These are phyloP conservation scores for Oscheius myriophilus DNA, from an alignment of 2,888 invertebrate species.

Conservation along the genomic window DNA sequence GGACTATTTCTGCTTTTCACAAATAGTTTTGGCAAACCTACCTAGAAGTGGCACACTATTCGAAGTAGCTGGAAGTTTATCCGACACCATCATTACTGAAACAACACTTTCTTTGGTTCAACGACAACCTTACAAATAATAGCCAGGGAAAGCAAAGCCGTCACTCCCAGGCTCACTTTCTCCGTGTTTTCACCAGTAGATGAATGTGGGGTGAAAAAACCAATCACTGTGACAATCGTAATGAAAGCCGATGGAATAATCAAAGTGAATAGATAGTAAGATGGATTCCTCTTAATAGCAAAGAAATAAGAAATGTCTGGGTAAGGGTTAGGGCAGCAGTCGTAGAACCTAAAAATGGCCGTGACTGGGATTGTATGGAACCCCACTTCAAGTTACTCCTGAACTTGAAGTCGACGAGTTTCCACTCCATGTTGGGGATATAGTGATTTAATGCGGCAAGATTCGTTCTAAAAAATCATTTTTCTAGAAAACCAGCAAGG, in stretches of 20 bases:
- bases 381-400: constrained; percentile 64
- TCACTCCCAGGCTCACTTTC: constrained; percentile 65
- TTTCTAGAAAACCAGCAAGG: background rate
- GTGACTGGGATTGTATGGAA: no score
- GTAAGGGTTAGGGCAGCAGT: constrained; percentile 69
- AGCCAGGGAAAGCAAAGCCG: constrained; percentile 64
- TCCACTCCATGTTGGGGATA: constrained; percentile 70
- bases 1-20: no score
- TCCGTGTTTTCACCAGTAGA: constrained; percentile 70
- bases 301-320: constrained; percentile 69
- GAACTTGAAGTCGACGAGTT: constrained; percentile 64
- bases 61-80: constrained; percentile 66
- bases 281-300: constrained; percentile 68
- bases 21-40: constrained; percentile 17
- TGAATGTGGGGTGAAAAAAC: constrained; percentile 69
- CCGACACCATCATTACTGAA: constrained; percentile 69
- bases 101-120: background rate
- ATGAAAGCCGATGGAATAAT: constrained; percentile 69
- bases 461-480: constrained; percentile 49
- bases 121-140: constrained; percentile 56
- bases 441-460: constrained; percentile 64
- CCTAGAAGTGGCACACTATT: constrained; percentile 66
- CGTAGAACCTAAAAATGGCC: constrained; percentile 61
- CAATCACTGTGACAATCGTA: constrained; percentile 69
- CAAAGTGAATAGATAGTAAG: constrained; percentile 68